Evolutionary conservation across 1,140 invertebrate species (phyloP).

Genomic region (Argopecten irradians): DNA sequence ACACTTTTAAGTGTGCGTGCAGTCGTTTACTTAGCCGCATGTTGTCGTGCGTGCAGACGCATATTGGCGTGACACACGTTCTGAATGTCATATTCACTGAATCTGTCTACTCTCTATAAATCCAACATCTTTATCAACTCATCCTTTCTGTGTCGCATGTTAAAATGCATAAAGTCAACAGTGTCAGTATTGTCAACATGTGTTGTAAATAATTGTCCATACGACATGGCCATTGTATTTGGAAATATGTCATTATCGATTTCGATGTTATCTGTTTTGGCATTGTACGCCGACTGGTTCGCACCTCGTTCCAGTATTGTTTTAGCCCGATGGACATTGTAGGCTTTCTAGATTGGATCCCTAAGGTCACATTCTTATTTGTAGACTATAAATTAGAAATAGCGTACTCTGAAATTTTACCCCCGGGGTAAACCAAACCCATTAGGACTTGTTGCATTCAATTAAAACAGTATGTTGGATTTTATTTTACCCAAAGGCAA

Average conservation of each 20-base stretch:
- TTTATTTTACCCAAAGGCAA: neutral
- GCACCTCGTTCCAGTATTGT: neutral
- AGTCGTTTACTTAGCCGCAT: neutral
- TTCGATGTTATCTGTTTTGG: neutral
- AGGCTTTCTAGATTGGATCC: neutral
- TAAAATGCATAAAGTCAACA: neutral
- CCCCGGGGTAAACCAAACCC: neutral
- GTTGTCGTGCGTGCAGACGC: too few relatives aligned
- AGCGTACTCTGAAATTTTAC: neutral
- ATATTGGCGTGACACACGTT: neutral
- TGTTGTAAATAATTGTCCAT: neutral
- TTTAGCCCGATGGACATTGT: neutral
- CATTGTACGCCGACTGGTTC: conserved; percentile 14
- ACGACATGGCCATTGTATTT: neutral
- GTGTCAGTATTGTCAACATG: neutral
- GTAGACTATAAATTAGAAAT: neutral
- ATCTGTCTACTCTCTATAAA: neutral
- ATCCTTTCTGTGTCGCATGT: neutral
- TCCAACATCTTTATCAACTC: neutral
- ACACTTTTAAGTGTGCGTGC: neutral
- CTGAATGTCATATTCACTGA: neutral
- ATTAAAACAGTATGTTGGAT: neutral
- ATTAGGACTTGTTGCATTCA: conserved; percentile 16
- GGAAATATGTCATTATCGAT: conserved; percentile 3
- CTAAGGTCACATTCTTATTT: neutral